These are phyloP conservation scores for Mormoops blainvillei DNA, from an alignment of 2,113 vertebrate species.

Conservation along the genomic window DNA sequence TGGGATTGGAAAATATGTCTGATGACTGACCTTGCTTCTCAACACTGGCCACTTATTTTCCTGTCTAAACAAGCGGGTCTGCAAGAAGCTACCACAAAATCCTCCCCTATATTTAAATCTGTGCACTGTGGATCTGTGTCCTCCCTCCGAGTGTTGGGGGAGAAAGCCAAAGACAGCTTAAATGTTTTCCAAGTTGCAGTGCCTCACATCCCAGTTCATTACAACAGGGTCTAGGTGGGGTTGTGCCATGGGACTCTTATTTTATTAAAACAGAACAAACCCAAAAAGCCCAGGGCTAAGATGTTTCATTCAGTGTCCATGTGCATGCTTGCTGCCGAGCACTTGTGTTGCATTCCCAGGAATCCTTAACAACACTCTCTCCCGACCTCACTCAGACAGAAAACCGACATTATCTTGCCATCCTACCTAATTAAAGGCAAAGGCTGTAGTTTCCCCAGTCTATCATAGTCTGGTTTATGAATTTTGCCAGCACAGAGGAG, in stretches of 20 bases:
- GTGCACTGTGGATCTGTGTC: background rate
- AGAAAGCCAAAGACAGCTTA: background rate
- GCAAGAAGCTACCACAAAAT: slow-evolving; percentile 23
- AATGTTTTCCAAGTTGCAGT: slow-evolving; percentile 30
- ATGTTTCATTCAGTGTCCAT: slow-evolving; percentile 61
- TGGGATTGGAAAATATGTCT: slow-evolving; percentile 38
- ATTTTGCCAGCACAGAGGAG: background rate
- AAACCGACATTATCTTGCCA: slow-evolving; percentile 34
- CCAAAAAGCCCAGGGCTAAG: background rate
- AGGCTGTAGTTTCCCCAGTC: slow-evolving; percentile 45
- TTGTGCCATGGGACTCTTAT: slow-evolving; percentile 59
- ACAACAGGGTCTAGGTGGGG: slow-evolving; percentile 56
- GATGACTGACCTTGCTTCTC: slow-evolving; percentile 41
- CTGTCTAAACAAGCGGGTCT: slow-evolving; percentile 48
- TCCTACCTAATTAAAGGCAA: slow-evolving; percentile 42
- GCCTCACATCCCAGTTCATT: slow-evolving; percentile 68
- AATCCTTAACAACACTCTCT: background rate
- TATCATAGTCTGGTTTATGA: slow-evolving; percentile 22
- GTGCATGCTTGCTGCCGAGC: slow-evolving; percentile 1
- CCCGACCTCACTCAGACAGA: slow-evolving; percentile 43
- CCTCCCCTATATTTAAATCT: slow-evolving; percentile 24
- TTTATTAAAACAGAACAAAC: slow-evolving; percentile 74
- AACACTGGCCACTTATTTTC: slow-evolving; percentile 25
- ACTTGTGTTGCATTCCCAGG: background rate
- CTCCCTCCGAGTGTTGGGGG: background rate